These are phyloP conservation scores for Myotis davidii DNA, from an alignment of 2,113 vertebrate species.

Conservation along the genomic window DNA sequence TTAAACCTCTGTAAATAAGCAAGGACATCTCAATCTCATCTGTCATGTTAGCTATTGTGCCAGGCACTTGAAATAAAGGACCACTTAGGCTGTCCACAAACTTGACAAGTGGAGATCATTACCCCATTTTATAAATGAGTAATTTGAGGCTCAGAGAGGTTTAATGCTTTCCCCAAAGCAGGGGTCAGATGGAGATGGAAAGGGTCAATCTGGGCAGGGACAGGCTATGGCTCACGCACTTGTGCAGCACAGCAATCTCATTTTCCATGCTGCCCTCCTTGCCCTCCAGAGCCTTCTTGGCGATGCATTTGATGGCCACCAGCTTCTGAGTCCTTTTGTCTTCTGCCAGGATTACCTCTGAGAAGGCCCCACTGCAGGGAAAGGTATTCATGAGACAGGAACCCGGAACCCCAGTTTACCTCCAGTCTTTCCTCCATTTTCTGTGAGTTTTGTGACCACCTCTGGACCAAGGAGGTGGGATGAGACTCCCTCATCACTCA, in stretches of 20 bases:
- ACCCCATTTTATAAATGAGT: background rate
- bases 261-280: conserved; percentile 99
- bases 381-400: background rate
- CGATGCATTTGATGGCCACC: conserved; percentile 98
- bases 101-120: background rate
- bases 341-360: conserved; percentile 97
- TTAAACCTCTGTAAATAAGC: conserved; percentile 10
- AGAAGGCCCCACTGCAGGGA: conserved; percentile 93
- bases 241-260: conserved; percentile 96
- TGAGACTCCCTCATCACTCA: background rate
- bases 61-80: background rate
- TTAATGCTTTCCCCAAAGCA: background rate
- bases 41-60: background rate
- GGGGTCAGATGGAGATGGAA: background rate
- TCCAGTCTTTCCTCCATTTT: background rate
- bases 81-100: background rate
- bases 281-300: conserved; percentile 96
- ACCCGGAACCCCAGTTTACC: background rate
- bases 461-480: background rate
- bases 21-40: background rate
- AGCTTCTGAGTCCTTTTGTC: conserved; percentile 93
- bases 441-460: background rate
- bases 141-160: background rate
- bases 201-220: background rate
- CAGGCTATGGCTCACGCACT: conserved; percentile 86